Evolutionary conservation across 2,888 invertebrate genomes (phyloP), one percentile per base, ranked within the genome.

Genomic region (Galeopsomyia nigrocyanea): DNA sequence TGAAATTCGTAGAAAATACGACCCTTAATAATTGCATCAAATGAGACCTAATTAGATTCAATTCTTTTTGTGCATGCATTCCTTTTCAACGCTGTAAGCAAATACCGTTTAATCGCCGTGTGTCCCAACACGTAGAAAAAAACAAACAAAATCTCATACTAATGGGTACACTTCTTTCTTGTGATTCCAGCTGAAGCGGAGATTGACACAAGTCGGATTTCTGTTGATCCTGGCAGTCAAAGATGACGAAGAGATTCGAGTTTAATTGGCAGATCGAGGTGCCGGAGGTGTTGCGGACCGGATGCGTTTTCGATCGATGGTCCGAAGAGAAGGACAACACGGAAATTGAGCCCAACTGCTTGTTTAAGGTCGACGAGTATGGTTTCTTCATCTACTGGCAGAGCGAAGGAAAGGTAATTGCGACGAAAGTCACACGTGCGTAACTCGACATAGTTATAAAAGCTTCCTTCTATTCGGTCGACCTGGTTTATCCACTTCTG

Each of bases 361-460:
- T 92, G 78, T 97, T 98, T 88, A 95, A 95, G 88, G 98, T 98
- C 63, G 98, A 98, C 87, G 95, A 98, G 86, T 97, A 96, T 88
- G 98, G 97, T 57, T 98, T 98, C 90, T 99, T 98, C 88, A 94
- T 99, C 79, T 97, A 96, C 87, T 99, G 98, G 98, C 98, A 98
- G 87, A 97, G 97, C 84, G 98, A 98, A 76, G 95, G 95, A 79
- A 91, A 91, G 91, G 98, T 98, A 88, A 89, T 87, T 21, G 9
- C 2, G 47, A 22, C 22, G 17, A 21, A n/a, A 39, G 39, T 51
- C 19, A 57, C 17, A 65, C 53, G 26, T 53, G 13, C 39, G 39
- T 39, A 39, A 39, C 13, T 39, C 39, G 39, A 7, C 13, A 13
- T 10, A 26, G 26, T 26, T 26, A 5, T 13, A 39, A 39, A 39